Evolutionary conservation across 2,888 invertebrate species (phyloP).

Genomic region (Carterocephalus palaemon): DNA sequence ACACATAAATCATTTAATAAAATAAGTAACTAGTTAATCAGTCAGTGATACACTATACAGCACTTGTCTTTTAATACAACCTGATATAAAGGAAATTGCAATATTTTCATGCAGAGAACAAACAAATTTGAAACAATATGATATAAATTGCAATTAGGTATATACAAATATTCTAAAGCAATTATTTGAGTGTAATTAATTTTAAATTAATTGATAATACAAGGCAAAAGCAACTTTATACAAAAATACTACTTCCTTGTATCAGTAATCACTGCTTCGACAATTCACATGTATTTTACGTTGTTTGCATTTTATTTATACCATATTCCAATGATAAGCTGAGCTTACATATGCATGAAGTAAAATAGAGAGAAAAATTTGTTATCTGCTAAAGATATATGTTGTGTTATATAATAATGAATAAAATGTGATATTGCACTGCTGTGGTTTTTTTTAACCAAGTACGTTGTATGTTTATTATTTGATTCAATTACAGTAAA

Average conservation of each 20-base stretch:
- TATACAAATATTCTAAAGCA: neutral
- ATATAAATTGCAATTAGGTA: no score
- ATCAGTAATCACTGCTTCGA: constrained; percentile 44
- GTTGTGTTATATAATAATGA: constrained; percentile 71
- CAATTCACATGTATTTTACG: constrained; percentile 42
- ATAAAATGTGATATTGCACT: constrained; percentile 74
- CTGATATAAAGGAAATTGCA: no score
- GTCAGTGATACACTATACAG: no score
- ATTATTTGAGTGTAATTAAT: neutral
- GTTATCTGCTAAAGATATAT: constrained; percentile 70
- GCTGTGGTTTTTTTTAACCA: constrained; percentile 37
- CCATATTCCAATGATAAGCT: constrained; percentile 61
- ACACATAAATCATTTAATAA: no score
- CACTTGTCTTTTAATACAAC: no score
- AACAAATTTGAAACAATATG: no score
- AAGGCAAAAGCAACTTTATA: no score
- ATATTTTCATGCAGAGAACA: no score
- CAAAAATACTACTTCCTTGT: no score
- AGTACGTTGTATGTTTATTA: neutral
- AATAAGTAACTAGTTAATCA: no score
- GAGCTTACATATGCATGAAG: constrained; percentile 56
- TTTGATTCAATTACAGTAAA: no score
- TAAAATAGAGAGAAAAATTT: constrained; percentile 50
- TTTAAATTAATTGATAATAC: neutral
- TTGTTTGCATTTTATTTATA: constrained; percentile 73